phyloP scores from a whole-genome alignment of 2,888 invertebrate genomes.

The Amblyjoppa proteus region DNA sequence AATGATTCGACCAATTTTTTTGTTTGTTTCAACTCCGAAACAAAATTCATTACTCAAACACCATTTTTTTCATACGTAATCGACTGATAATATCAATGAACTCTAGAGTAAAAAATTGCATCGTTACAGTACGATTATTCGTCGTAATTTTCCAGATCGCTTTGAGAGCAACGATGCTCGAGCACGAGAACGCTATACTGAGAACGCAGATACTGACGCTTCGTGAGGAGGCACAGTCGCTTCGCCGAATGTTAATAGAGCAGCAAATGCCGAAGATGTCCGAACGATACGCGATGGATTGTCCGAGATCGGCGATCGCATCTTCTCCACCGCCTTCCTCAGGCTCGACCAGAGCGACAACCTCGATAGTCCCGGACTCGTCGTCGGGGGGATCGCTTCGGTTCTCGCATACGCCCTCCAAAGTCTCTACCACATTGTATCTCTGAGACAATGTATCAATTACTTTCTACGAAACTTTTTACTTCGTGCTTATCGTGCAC shows the following conservation, averaged over 20 bases:
- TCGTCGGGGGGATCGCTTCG: constrained; percentile 44
- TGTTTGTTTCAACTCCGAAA: neutral
- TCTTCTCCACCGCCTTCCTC: constrained; percentile 34
- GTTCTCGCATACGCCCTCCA: constrained; percentile 54
- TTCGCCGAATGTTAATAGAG: constrained; percentile 89
- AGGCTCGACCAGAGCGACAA: constrained; percentile 19
- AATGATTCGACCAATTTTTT: neutral
- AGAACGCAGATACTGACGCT: constrained; percentile 93
- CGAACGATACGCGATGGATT: constrained; percentile 57
- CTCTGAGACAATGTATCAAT: constrained; percentile 27
- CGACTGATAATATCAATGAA: no score
- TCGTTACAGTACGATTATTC: neutral
- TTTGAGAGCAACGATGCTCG: constrained; percentile 92
- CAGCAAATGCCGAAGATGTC: constrained; percentile 73
- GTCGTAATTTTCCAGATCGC: constrained; percentile 88
- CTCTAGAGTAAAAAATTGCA: neutral
- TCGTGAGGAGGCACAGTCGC: constrained; percentile 91
- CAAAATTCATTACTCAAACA: no score
- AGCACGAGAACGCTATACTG: constrained; percentile 95
- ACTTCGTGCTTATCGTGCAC: constrained; percentile 11
- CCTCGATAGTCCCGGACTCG: constrained; percentile 49
- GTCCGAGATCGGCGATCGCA: constrained; percentile 32
- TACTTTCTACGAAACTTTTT: neutral
- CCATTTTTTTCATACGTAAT: no score
- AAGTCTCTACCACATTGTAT: constrained; percentile 48